Conservation (phyloP, 2,888 invertebrate genomes). For the Ophraella communa region DNA sequence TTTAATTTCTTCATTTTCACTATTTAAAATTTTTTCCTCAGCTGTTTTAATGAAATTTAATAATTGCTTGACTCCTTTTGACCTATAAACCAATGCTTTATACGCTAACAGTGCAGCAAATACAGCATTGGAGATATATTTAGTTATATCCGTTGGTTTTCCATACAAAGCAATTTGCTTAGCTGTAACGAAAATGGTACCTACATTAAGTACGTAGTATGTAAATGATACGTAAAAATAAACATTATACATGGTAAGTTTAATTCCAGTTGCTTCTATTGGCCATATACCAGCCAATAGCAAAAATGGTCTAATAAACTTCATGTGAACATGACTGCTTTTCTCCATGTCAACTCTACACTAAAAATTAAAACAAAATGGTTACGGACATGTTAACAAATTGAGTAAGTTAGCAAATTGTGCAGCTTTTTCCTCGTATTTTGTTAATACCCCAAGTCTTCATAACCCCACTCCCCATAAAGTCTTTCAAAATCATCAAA, state of each 20-base stretch:
- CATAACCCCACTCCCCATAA: too few species aligned
- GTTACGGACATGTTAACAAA: too few species aligned
- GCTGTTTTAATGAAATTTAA: not conserved
- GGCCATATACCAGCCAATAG: constrained; percentile 28
- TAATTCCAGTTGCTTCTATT: constrained; percentile 2
- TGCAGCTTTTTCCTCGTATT: too few species aligned
- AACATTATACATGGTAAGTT: constrained; percentile 9
- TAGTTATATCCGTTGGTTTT: constrained; percentile 8
- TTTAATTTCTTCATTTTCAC: constrained; percentile 30
- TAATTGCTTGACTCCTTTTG: constrained; percentile 1
- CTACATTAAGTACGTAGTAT: constrained; percentile 21
- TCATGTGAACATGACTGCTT: constrained; percentile 16
- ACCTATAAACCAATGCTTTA: constrained; percentile 14
- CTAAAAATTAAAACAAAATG: too few species aligned
- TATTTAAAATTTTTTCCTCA: constrained; percentile 33
- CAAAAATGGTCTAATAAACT: constrained; percentile 15
- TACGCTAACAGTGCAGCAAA: constrained; percentile 8
- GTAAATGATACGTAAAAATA: constrained; percentile 15
- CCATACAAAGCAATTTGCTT: constrained; percentile 7
- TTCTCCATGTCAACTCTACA: not conserved
- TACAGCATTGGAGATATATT: constrained; percentile 2
- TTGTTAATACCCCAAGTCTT: too few species aligned
- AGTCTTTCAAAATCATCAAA: too few species aligned
- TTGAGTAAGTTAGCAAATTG: too few species aligned
- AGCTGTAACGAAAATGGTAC: constrained; percentile 3